Conservation (phyloP, 37 sponge, comb jelly and placozoan genomes). For the Aphrocallistes beatrix region DNA sequence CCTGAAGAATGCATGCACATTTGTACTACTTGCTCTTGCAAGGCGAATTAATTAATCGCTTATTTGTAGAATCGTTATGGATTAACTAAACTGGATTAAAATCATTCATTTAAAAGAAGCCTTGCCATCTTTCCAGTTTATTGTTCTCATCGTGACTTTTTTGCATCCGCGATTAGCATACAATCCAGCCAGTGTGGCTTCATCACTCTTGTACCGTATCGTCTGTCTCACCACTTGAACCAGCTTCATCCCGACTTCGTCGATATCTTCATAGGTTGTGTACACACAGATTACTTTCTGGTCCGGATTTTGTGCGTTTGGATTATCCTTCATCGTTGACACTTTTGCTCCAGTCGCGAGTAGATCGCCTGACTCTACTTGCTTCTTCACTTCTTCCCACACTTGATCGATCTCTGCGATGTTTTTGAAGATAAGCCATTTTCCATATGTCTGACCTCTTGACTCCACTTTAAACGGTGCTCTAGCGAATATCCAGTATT, state of each 20-base stretch:
- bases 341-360: slow-evolving; percentile 25
- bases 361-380: slow-evolving; percentile 16
- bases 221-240: slow-evolving; percentile 30
- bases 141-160: slow-evolving; percentile 26
- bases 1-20: too few species aligned
- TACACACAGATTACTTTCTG: slow-evolving; percentile 38
- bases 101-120: too few species aligned
- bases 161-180: slow-evolving; percentile 22
- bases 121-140: slow-evolving; percentile 50
- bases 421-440: slow-evolving; percentile 35
- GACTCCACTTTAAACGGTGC: neutral
- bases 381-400: slow-evolving; percentile 16
- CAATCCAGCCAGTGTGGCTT: slow-evolving; percentile 28
- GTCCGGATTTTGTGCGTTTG: neutral
- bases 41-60: too few species aligned
- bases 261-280: slow-evolving; percentile 31
- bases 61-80: too few species aligned
- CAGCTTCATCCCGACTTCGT: slow-evolving; percentile 39
- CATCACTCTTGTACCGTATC: slow-evolving; percentile 49
- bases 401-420: neutral
- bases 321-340: slow-evolving; percentile 26
- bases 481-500: neutral
- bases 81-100: too few species aligned
- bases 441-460: slow-evolving; percentile 26
- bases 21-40: too few species aligned